These are phyloP conservation scores for Brassicogethes aeneus DNA, from an alignment of 2,888 invertebrate species.

Conservation along the genomic window DNA sequence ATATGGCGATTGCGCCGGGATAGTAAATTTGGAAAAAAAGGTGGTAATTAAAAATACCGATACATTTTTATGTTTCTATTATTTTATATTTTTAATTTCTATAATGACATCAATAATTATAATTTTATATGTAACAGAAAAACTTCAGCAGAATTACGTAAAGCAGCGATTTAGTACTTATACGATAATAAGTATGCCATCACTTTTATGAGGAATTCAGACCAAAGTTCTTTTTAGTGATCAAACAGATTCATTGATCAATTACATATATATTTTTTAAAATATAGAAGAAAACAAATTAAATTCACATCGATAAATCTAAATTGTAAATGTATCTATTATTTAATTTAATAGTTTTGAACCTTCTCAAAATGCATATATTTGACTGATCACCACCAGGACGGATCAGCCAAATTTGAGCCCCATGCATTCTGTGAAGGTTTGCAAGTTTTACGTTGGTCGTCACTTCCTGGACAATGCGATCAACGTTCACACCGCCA, in stretches of 20 bases:
- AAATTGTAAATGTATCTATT: constrained; percentile 24
- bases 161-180: too few species aligned
- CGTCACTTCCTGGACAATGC: constrained; percentile 35
- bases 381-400: constrained; percentile 40
- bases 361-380: constrained; percentile 20
- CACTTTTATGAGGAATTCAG: too few species aligned
- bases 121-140: background rate
- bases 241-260: background rate
- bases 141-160: background rate
- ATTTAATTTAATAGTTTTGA: background rate
- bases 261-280: constrained; percentile 25
- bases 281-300: too few species aligned
- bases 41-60: too few species aligned
- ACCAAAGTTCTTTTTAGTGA: too few species aligned
- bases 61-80: too few species aligned
- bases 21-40: too few species aligned
- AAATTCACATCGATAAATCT: constrained; percentile 37
- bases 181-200: background rate
- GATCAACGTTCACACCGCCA: constrained; percentile 25
- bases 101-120: background rate
- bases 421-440: constrained; percentile 44
- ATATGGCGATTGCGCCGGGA: too few species aligned
- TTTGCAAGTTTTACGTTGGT: constrained; percentile 38
- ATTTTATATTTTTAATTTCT: too few species aligned
- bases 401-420: constrained; percentile 46